Evolutionary conservation across 2,797 vertebrate species (phyloP), one percentile per base, ranked within the genome.

Genomic region (Lepus townsendii): DNA sequence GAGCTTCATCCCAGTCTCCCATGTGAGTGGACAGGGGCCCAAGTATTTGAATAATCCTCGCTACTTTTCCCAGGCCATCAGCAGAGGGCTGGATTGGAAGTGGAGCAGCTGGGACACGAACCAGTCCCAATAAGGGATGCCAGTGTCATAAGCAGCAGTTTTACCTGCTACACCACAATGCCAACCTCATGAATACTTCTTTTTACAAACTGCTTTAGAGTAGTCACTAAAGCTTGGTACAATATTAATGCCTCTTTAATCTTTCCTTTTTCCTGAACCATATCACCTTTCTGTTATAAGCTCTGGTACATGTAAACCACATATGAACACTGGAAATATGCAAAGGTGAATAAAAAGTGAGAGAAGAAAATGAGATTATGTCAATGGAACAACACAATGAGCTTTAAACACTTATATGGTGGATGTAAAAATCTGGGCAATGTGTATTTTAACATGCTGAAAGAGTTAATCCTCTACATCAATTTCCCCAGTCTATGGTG

Each of bases 161-260:
- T 47, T 47, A 47, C 17, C 13, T 17, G 54, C 54, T 57, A 14
- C 0, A 57, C 54, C 13, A 57, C 54, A 17, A 57, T 3, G 14
- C 54, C 13, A 19, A 19, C 17, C 54, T 19, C 13, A 72, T 50
- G 7, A 78, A 75, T 0, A 60, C 26, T 30, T 2, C 1, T 60
- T 71, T 90, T 90, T 24, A 83, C 22, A 71, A 66, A 88, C n/a
- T 69, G 22, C 24, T 95, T 71, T 96, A 89, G 86, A 86, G 42
- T 19, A 78, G 12, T 3, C 76, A 66, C 78, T 76, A 30, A 57
- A 24, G 76, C 4, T 30, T 63, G 30, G 38, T 42, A 54, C 73
- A 93, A 52, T 93, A 17, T 65, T 69, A 91, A 52, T 42, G 73
- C 0, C 2, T 76, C 62, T 22, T 65, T 76, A 19, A 60, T 79